Evolutionary conservation across 2,888 invertebrate genomes (phyloP), one percentile per base, ranked within the genome.

Genomic region (Cristatella mucedo): DNA sequence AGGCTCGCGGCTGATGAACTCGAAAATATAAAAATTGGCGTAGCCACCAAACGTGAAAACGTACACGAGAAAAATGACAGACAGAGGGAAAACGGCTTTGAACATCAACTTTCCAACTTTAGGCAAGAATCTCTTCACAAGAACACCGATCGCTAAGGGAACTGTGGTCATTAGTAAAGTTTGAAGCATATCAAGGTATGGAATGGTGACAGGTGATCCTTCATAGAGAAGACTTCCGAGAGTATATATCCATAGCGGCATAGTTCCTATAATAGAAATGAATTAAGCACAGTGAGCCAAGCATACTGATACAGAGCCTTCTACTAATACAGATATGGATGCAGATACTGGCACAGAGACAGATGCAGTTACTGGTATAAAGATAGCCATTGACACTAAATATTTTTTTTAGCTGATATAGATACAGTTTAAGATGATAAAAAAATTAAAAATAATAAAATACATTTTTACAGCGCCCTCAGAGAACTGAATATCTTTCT

Each of bases 241-340:
- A 3, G 40, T 40, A 18, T 32, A 40, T 33, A 40, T 24, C 40
- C 40, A 40, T 11, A 40, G 20, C n/a, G 40, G 40, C 4, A 40
- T 11, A 9, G 33, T 18, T 11, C 33, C 40, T 41, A 19, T 11
- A 40, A 36, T n/a, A n/a, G n/a, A n/a, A n/a, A n/a, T n/a, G n/a
- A n/a, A n/a, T n/a, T n/a, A n/a, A n/a, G n/a, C n/a, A n/a, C n/a
- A n/a, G n/a, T n/a, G n/a, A n/a, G n/a, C n/a, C n/a, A n/a, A n/a
- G n/a, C n/a, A n/a, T n/a, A n/a, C n/a, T n/a, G n/a, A n/a, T n/a
- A n/a, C n/a, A n/a, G n/a, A n/a, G n/a, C n/a, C n/a, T n/a, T n/a
- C n/a, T n/a, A n/a, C n/a, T n/a, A n/a, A n/a, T n/a, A n/a, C n/a
- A n/a, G n/a, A n/a, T n/a, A n/a, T n/a, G n/a, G n/a, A n/a, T n/a